Evolutionary conservation across 2,797 vertebrate genomes (phyloP).

Genomic region (Morelia viridis): DNA sequence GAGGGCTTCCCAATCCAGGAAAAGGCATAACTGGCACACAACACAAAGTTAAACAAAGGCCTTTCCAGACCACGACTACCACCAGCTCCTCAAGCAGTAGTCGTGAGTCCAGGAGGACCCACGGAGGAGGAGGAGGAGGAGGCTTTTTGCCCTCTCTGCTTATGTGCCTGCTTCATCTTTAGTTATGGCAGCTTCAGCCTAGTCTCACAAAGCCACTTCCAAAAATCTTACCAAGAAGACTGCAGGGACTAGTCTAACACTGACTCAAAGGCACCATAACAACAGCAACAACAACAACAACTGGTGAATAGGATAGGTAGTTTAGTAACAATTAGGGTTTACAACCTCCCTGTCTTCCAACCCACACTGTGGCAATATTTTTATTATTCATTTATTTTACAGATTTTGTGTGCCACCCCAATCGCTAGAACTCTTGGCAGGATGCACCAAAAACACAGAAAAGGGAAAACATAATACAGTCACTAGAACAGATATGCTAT

Average conservation of each 20-base stretch:
- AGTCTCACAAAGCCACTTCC: background rate
- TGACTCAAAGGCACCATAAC: background rate
- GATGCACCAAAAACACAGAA: background rate
- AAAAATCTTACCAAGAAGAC: background rate
- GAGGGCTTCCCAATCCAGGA: too few species aligned
- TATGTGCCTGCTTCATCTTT: too few species aligned
- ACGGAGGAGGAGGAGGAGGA: too few species aligned
- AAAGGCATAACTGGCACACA: too few species aligned
- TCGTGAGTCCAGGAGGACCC: too few species aligned
- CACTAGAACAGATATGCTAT: background rate
- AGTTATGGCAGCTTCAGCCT: too few species aligned
- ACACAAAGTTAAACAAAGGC: too few species aligned
- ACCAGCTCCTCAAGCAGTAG: too few species aligned
- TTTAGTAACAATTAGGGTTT: background rate
- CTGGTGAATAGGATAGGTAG: background rate
- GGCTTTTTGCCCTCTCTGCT: too few species aligned
- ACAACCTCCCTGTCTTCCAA: background rate
- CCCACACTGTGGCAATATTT: background rate
- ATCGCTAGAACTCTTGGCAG: background rate
- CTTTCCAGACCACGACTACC: too few species aligned
- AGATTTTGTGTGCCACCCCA: background rate
- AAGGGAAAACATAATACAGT: background rate
- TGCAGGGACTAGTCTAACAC: background rate
- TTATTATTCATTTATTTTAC: background rate
- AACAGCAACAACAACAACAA: background rate